Base-by-base conservation (phyloP, 37 sponge, comb jelly and placozoan species). In the Cladorhizidae sp. region DNA sequence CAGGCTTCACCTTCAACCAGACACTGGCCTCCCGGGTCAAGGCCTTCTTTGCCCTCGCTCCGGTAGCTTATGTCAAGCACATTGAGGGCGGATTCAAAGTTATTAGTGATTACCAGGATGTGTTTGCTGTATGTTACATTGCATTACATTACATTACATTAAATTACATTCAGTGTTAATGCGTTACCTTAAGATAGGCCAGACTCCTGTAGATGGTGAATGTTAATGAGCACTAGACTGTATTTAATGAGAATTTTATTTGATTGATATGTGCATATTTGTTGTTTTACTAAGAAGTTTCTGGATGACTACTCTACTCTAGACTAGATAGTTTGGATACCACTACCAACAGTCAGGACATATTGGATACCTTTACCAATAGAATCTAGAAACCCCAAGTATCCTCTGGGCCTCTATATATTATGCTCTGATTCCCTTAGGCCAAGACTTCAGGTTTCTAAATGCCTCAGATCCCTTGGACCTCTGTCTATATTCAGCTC, bases 31-130 rank as follows among this genome's bases (percentile, higher is more conserved):
- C 76, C 5, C 79, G 87, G 14, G 72, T 94, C n/a, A 78, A 84
- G 25, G 59, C 78, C 23, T 94, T 89, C 80, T 84, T 80, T 73
- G 95, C 95, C 21, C 70, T 94, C 21, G 95, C 95, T 72, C 95
- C 95, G 9, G 91, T 94, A 1, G 52, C 91, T 20, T 76, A 77
- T 25, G 85, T 94, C 18, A 80, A 70, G 18, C 83, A 94, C 62
- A 54, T 85, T 0, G 50, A 94, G 62, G 95, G 95, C 51, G 43
- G 70, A 1, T 56, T 94, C 58, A 29, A 0, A n/a, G 22, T 41
- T 15, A 23, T 92, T 15, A 57, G 82, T 21, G 59, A 67, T 54
- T 50, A 71, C 70, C 78, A 92, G 63, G 78, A 83, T 31, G 82
- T 73, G 42, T 75, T 93, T 25, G 49, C 18, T 12, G 74, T 74